A percentile compares a stretch with the other conserved stretches of the same genome.
Evolutionary conservation across 2,113 vertebrate genomes (phyloP).

Genomic region (Alexandromys fortis): DNA sequence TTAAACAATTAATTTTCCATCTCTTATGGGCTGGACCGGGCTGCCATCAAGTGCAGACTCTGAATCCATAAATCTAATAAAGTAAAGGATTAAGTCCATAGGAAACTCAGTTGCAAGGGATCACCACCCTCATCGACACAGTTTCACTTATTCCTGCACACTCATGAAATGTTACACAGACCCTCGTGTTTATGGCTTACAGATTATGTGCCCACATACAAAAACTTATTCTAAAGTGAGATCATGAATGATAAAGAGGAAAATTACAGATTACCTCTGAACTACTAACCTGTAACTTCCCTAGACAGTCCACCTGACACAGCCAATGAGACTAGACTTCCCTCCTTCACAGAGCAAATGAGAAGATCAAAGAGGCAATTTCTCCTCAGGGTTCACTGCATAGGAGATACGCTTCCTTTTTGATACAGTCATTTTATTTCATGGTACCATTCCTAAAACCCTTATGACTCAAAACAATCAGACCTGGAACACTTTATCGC

Average conservation of each 20-base stretch:
- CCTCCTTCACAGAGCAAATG: conserved; percentile 16
- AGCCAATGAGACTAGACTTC: neutral
- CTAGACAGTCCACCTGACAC: neutral
- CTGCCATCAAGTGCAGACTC: conserved; percentile 75
- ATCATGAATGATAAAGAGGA: neutral
- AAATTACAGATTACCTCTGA: conserved; percentile 6
- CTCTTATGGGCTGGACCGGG: conserved; percentile 77
- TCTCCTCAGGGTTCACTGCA: neutral
- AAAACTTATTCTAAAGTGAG: conserved; percentile 66
- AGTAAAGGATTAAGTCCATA: conserved; percentile 66
- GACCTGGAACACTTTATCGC: neutral
- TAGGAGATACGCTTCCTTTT: neutral
- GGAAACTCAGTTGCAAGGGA: conserved; percentile 73
- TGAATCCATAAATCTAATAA: conserved; percentile 76
- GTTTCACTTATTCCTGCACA: conserved; percentile 56
- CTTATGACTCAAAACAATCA: conserved; percentile 15
- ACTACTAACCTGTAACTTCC: neutral
- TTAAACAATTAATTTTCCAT: conserved; percentile 85
- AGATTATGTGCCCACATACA: conserved; percentile 24
- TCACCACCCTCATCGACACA: conserved; percentile 76
- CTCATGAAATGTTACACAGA: conserved; percentile 77
- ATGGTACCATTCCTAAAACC: neutral
- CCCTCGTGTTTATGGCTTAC: conserved; percentile 52
- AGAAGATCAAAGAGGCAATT: neutral
- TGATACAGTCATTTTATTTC: conserved; percentile 9